These are phyloP conservation scores for Eilema griseolum DNA, from an alignment of 2,888 invertebrate genomes.

Conservation along the genomic window DNA sequence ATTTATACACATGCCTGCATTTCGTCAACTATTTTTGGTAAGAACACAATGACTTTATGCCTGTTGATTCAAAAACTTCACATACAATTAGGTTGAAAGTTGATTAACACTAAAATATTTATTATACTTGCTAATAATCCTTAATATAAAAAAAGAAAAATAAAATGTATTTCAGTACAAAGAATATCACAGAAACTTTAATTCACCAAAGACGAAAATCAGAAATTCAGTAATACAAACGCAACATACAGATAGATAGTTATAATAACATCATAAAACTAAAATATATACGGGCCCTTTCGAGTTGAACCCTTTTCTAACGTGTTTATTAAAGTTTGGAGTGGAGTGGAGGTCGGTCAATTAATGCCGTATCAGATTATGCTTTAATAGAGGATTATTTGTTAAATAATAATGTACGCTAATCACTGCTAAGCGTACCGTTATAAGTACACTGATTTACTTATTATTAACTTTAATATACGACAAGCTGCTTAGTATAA, in stretches of 20 bases:
- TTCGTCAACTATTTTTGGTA: too few relatives aligned
- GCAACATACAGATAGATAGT: neutral
- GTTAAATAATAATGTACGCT: slow-evolving; percentile 47
- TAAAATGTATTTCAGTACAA: too few relatives aligned
- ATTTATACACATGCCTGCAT: too few relatives aligned
- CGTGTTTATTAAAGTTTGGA: slow-evolving; percentile 23
- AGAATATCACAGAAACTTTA: neutral
- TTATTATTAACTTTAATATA: neutral
- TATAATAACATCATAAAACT: neutral
- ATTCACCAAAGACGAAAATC: too few relatives aligned
- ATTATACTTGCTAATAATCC: too few relatives aligned
- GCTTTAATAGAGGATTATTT: slow-evolving; percentile 45
- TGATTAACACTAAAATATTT: too few relatives aligned
- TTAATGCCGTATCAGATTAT: slow-evolving; percentile 51
- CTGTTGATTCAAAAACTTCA: too few relatives aligned
- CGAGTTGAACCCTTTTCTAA: neutral
- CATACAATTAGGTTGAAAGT: too few relatives aligned
- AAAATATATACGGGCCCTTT: slow-evolving; percentile 30
- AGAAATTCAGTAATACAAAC: neutral
- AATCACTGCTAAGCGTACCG: slow-evolving; percentile 31
- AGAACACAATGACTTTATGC: too few relatives aligned
- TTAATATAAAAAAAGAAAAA: too few relatives aligned
- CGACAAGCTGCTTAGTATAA: neutral
- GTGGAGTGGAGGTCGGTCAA: slow-evolving; percentile 30
- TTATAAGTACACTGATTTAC: slow-evolving; percentile 13